These are phyloP conservation scores for Alcis repandata DNA, from an alignment of 2,888 invertebrate species.

Conservation along the genomic window DNA sequence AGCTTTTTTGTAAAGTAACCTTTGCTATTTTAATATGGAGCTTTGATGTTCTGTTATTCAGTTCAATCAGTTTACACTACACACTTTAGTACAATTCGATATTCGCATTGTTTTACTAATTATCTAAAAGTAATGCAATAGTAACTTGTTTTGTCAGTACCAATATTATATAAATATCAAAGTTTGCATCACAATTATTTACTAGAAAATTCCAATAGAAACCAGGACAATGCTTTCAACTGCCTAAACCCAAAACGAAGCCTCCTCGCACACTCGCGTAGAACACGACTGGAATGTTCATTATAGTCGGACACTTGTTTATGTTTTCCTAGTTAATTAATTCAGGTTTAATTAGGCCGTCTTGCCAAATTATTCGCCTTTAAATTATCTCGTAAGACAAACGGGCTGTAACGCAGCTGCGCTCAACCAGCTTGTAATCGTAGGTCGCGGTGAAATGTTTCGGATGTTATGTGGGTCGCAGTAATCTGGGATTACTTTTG, in stretches of 20 bases:
- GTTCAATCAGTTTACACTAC: no score
- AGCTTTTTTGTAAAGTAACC: no score
- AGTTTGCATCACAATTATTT: not conserved
- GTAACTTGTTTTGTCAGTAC: no score
- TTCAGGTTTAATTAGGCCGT: constrained; percentile 71
- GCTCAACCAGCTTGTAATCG: constrained; percentile 15
- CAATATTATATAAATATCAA: not conserved
- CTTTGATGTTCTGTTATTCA: no score
- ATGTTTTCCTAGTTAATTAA: constrained; percentile 71
- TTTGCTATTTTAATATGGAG: no score
- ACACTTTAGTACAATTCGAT: no score
- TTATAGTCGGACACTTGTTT: constrained; percentile 62
- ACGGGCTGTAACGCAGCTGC: constrained; percentile 45
- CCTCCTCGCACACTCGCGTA: constrained; percentile 1
- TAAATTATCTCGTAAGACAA: constrained; percentile 71
- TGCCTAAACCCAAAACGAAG: not conserved
- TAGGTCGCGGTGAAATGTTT: constrained; percentile 18
- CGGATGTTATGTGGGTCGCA: constrained; percentile 11
- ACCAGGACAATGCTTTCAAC: not conserved
- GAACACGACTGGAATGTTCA: constrained; percentile 41
- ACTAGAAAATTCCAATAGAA: not conserved
- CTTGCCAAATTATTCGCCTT: constrained; percentile 67
- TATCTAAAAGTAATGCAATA: no score
- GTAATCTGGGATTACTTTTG: not conserved
- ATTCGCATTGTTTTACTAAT: no score